phyloP scores from a whole-genome alignment of 2,797 vertebrate species.

The Phataginus tetradactyla region DNA sequence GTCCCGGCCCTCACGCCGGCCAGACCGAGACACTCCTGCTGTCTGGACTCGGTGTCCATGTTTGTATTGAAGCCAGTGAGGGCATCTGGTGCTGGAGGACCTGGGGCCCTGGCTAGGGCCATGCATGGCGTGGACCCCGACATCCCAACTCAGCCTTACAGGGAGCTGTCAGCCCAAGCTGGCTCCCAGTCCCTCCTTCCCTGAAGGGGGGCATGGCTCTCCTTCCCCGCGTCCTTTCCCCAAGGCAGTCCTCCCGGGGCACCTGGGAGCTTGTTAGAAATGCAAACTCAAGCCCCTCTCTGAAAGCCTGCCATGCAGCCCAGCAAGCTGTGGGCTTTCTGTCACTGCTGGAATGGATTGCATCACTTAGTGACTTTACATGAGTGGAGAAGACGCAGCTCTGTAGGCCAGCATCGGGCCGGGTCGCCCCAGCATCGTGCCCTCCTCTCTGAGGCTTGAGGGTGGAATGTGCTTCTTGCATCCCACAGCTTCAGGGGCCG shows the following conservation, averaged over 20 bases:
- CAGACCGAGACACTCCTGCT: accelerated
- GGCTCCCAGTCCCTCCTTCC: accelerated
- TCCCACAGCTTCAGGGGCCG: accelerated
- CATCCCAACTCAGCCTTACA: accelerated
- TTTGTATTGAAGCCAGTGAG: accelerated
- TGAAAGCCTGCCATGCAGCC: accelerated
- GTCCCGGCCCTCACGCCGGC: accelerated
- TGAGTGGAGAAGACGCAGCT: too few species aligned
- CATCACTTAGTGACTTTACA: accelerated
- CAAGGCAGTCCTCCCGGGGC: accelerated
- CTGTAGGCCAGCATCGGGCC: accelerated
- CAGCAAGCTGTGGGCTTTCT: accelerated
- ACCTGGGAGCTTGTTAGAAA: background rate
- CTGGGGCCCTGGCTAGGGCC: accelerated
- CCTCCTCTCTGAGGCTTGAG: too few species aligned
- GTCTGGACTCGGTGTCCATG: accelerated
- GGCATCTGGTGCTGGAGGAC: accelerated
- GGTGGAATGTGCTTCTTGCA: accelerated
- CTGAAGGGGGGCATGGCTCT: accelerated
- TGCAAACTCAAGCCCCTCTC: accelerated
- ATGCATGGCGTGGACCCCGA: accelerated
- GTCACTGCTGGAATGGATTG: accelerated
- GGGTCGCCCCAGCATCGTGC: too few species aligned
- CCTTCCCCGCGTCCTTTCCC: background rate
- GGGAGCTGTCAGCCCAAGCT: background rate